Base-by-base conservation (phyloP, 2,113 vertebrate genomes). In the Clupea harengus region DNA sequence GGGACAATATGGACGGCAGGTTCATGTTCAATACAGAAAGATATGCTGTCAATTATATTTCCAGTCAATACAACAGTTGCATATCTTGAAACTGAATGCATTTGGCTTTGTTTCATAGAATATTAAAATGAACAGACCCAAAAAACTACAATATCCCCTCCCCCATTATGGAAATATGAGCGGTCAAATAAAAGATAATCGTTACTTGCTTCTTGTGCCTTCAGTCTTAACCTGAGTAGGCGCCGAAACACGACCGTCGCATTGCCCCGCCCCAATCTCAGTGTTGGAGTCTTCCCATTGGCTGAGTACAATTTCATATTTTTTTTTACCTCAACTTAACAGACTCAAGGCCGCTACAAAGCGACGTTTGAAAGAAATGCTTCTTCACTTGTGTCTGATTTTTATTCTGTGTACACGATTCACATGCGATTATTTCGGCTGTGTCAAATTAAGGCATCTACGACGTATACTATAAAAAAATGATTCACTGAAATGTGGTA, bases 211-310 rank as follows among this genome's bases (percentile, higher is more conserved):
- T 15, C 13, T 39, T 11, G 72, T 78, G 72, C 72, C 18, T 39
- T 32, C 72, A 0, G 72, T 11, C 28, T 10, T 67, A 10, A 15
- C 28, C 64, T 72, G 25, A 72, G 22, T 6, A 6, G 22, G 18
- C 52, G 18, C 52, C 32, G 25, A 13, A 32, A 28, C 67, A 75
- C 67, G 25, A 13, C 72, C 72, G 10, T 18, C 72, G 72, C 25
- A 39, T 78, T 78, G 47, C 10, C 50, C n/a, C 22, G 52, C 75
- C 72, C 10, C 13, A 17, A 39, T 2, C 13, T 78, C 72, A 78
- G 72, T 78, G 72, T 28, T 78, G 72, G 72, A 78, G 72, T 78
- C 72, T 39, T 15, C 72, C 32, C 13, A 78, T 78, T 78, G 72
- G 72, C 32, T 78, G 10, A 44, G n/a, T 10, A 44, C 32, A 15